Conservation (phyloP, 2,888 invertebrate species). For the Ferdinandea cuprea region DNA sequence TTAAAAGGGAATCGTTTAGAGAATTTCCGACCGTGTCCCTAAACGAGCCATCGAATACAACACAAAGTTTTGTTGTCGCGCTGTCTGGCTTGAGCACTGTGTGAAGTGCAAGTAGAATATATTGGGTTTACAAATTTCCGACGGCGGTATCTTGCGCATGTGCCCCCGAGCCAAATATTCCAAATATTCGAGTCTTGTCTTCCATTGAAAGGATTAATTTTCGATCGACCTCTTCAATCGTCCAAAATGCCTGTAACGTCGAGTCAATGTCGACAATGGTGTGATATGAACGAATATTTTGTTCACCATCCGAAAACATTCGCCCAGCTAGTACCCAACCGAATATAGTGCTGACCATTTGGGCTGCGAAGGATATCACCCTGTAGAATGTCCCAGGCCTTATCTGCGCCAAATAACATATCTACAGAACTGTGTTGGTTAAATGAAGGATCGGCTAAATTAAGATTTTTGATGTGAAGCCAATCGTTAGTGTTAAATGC, state of each 20-base stretch:
- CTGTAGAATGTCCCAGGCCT: too few species aligned
- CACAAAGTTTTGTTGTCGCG: too few species aligned
- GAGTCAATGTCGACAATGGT: conserved; percentile 18
- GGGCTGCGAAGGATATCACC: background rate
- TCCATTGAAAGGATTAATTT: conserved; percentile 28
- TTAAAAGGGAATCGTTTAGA: conserved; percentile 56
- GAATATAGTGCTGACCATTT: conserved; percentile 14
- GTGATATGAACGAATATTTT: conserved; percentile 1
- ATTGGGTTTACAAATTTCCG: background rate
- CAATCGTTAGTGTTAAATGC: conserved; percentile 27
- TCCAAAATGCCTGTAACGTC: conserved; percentile 5
- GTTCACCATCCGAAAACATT: background rate
- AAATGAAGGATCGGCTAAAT: too few species aligned
- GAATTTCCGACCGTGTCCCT: conserved; percentile 41
- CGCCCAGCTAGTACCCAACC: conserved; percentile 18
- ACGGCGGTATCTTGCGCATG: background rate
- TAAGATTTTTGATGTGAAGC: conserved; percentile 20
- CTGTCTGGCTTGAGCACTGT: too few species aligned
- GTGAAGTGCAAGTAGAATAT: conserved; percentile 64
- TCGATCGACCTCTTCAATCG: conserved; percentile 4
- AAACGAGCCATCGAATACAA: conserved; percentile 59
- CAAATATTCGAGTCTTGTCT: conserved; percentile 8
- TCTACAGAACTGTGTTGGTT: conserved; percentile 24
- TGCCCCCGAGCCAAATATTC: background rate
- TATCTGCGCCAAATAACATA: conserved; percentile 31